Percentiles rank a stretch among this genome's conserved stretches.
Conservation (phyloP, 2,797 vertebrate species). For the Paguma larvata region DNA sequence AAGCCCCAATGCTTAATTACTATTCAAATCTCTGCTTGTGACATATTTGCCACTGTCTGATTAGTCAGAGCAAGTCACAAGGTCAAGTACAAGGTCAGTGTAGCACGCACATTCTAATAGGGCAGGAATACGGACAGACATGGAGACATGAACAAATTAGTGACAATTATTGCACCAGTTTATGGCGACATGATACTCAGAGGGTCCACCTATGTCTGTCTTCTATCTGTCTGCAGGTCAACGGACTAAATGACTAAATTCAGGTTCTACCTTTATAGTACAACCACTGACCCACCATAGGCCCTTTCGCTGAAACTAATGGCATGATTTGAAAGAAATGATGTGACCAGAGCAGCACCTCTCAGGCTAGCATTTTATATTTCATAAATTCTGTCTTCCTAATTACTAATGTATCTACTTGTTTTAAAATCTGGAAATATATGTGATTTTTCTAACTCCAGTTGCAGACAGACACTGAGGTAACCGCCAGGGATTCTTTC, state of each 20-base stretch:
- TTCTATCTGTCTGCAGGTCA: background rate
- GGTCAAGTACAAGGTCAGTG: background rate
- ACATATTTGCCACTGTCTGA: background rate
- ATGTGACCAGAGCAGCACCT: background rate
- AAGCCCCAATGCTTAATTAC: background rate
- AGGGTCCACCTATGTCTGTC: background rate
- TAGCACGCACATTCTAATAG: background rate
- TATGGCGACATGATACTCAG: background rate
- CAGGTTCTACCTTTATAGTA: background rate
- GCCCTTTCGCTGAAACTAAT: background rate
- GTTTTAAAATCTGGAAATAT: background rate
- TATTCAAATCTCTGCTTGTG: background rate
- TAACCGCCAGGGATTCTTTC: background rate
- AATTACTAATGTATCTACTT: slow-evolving; percentile 17
- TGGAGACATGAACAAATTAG: background rate
- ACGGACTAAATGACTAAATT: background rate
- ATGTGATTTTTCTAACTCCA: background rate
- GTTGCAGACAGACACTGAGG: background rate
- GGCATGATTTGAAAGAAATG: background rate
- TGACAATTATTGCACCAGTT: background rate
- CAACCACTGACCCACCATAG: background rate
- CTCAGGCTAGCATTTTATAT: background rate
- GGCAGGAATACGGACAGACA: background rate
- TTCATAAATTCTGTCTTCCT: background rate
- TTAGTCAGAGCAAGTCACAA: background rate